Conservation (phyloP, 2,888 invertebrate species). For the Dyspetes luteomarginatus region DNA sequence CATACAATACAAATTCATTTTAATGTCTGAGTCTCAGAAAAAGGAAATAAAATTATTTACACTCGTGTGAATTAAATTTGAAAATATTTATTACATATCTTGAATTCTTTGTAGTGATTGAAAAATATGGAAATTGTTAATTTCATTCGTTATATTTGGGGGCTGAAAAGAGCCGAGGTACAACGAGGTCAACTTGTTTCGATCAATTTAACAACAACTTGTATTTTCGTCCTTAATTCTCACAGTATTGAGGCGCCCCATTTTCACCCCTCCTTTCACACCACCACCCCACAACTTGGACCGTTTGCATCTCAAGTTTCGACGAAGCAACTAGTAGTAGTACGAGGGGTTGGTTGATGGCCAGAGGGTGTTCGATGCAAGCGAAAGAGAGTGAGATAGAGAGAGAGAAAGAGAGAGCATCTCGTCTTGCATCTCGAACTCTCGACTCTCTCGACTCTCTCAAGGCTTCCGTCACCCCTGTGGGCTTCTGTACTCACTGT, state of each 20-base stretch:
- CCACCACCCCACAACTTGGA: slow-evolving; percentile 61
- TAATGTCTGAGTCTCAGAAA: too few species aligned
- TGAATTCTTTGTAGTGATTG: too few species aligned
- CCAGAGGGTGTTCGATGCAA: slow-evolving; percentile 39
- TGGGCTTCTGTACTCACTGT: slow-evolving; percentile 39
- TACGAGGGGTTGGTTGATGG: slow-evolving; percentile 63
- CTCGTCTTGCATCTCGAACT: slow-evolving; percentile 47
- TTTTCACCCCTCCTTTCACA: slow-evolving; percentile 28
- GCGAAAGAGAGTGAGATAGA: slow-evolving; percentile 7
- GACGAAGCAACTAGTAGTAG: slow-evolving; percentile 61
- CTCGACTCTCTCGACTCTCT: slow-evolving; percentile 28
- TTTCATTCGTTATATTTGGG: too few species aligned
- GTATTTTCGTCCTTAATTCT: slow-evolving; percentile 33
- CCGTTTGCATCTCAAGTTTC: slow-evolving; percentile 68
- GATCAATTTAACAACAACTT: neutral
- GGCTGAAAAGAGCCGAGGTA: too few species aligned
- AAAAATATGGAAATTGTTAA: too few species aligned
- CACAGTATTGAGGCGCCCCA: slow-evolving; percentile 15
- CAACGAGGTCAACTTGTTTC: too few species aligned
- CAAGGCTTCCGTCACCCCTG: neutral
- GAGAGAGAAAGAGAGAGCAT: neutral
- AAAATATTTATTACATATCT: too few species aligned
- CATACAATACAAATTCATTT: too few species aligned
- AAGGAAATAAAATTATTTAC: too few species aligned
- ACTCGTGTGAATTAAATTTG: too few species aligned